A percentile compares a stretch with the other conserved stretches of the same genome.
phyloP scores from a whole-genome alignment of 2,113 vertebrate genomes.

The Zosterops borbonicus region DNA sequence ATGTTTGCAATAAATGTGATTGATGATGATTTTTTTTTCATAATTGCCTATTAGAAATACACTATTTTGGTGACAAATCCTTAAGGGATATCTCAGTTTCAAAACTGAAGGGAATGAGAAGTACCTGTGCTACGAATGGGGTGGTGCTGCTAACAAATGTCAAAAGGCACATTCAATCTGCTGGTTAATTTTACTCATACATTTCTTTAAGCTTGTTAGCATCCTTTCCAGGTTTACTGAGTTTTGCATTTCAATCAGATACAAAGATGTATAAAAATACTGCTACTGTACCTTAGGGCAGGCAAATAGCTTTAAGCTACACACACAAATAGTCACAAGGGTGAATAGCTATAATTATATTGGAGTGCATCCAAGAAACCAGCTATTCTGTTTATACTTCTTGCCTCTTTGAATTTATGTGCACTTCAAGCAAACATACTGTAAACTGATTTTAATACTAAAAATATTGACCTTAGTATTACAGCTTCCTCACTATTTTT shows the following conservation, averaged over 20 bases:
- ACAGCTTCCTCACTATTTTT: conserved; percentile 60
- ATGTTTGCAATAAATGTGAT: conserved; percentile 80
- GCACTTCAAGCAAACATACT: conserved; percentile 84
- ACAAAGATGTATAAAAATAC: conserved; percentile 76
- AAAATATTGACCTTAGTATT: conserved; percentile 60
- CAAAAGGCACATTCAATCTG: conserved; percentile 38
- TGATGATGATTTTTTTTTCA: conserved; percentile 72
- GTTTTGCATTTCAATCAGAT: conserved; percentile 74
- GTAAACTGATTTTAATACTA: conserved; percentile 75
- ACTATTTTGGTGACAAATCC: conserved; percentile 70
- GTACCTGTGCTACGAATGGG: conserved; percentile 4
- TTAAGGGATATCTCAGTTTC: conserved; percentile 61
- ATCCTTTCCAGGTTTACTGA: conserved; percentile 61
- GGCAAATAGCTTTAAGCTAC: conserved; percentile 88
- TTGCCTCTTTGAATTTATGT: conserved; percentile 90
- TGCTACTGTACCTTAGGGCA: conserved; percentile 77
- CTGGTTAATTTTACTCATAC: conserved; percentile 62
- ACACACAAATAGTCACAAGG: conserved; percentile 89
- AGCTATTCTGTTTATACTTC: conserved; percentile 87
- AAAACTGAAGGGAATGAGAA: conserved; percentile 4
- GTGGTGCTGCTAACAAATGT: conserved; percentile 20
- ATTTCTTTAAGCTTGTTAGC: conserved; percentile 68
- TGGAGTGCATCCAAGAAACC: conserved; percentile 84
- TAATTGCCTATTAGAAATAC: conserved; percentile 74
- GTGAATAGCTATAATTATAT: conserved; percentile 97